phyloP scores from a whole-genome alignment of 1,140 invertebrate species.

The Condylostylus longicornis region DNA sequence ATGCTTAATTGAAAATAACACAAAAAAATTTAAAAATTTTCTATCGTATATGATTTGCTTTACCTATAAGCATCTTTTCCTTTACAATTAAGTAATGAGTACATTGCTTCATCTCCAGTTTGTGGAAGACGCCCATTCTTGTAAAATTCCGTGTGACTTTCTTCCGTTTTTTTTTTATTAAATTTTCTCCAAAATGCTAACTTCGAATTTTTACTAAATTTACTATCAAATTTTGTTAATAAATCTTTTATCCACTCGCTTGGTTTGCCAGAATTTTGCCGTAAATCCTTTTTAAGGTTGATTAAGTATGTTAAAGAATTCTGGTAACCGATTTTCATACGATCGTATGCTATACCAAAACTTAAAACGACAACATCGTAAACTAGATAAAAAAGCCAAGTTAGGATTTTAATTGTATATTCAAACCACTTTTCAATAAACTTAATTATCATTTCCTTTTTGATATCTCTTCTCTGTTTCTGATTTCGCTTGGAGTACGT shows the following conservation, averaged over 20 bases:
- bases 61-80: conserved; percentile 88
- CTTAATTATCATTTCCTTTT: conserved; percentile 26
- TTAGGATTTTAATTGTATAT: conserved; percentile 45
- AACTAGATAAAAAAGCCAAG: conserved; percentile 62
- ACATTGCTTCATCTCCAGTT: conserved; percentile 89
- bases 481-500: neutral
- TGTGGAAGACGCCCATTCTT: conserved; percentile 49
- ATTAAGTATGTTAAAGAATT: conserved; percentile 14
- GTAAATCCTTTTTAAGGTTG: conserved; percentile 24
- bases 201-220: conserved; percentile 25
- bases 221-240: conserved; percentile 25
- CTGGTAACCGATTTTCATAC: conserved; percentile 17
- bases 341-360: conserved; percentile 52
- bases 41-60: neutral
- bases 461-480: conserved; percentile 7
- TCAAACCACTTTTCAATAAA: conserved; percentile 42
- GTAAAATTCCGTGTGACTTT: conserved; percentile 16
- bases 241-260: conserved; percentile 25
- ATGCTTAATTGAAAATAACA: conserved; percentile 43
- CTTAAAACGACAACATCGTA: conserved; percentile 64
- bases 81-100: conserved; percentile 76
- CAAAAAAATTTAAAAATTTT: neutral
- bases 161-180: conserved; percentile 22
- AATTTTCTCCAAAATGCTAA: conserved; percentile 29
- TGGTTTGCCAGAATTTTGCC: conserved; percentile 28